Base-by-base conservation (phyloP, 2,113 vertebrate species). In the Tetraodon nigroviridis region DNA sequence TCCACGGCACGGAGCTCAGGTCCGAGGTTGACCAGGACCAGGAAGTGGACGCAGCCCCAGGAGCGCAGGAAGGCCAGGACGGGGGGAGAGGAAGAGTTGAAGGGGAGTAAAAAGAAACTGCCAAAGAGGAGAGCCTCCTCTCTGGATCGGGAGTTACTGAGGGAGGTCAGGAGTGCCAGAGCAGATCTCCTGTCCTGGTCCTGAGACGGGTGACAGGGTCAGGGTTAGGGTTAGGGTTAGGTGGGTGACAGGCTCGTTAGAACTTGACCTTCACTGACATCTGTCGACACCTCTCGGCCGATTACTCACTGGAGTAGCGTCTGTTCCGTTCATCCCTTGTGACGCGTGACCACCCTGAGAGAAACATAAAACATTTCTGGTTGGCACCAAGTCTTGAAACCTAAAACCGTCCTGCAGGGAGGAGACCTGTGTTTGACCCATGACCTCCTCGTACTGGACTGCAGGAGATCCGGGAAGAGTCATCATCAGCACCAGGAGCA, bases 401-500 rank as follows among this genome's bases (percentile, higher is more conserved):
- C 44, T 3, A 59, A 56, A 54, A 21, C 40, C 2, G 17, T 37
- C n/a, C 8, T 6, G 29, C 2, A 21, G 24, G 50, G 14, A 42
- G 3, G 45, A 0, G 12, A 90, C 89, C 82, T 80, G 52, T 6
- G 42, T 52, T 48, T 56, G 74, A 41, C 58, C 55, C 15, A 88
- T 27, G 29, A 88, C 79, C n/a, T 83, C 75, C 6, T 87, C 78
- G n/a, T 80, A 73, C 19, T 66, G 75, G 55, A 92, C 46, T 8
- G 75, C 58, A 2, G 90, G 89, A 0, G 90, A 85, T n/a, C 91
- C 91, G 5, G 90, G 91, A 51, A 92, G 63, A 4, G 90, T 92
- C 86, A 92, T 90, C 45, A 77, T 58, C 69, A 92, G 41, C 58
- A 92, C 82, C 59, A 90, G 54, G 14, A 91, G 68, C 13, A 90